Evolutionary conservation across 2,113 vertebrate genomes (phyloP).

Genomic region (Ibidorhyncha struthersii): DNA sequence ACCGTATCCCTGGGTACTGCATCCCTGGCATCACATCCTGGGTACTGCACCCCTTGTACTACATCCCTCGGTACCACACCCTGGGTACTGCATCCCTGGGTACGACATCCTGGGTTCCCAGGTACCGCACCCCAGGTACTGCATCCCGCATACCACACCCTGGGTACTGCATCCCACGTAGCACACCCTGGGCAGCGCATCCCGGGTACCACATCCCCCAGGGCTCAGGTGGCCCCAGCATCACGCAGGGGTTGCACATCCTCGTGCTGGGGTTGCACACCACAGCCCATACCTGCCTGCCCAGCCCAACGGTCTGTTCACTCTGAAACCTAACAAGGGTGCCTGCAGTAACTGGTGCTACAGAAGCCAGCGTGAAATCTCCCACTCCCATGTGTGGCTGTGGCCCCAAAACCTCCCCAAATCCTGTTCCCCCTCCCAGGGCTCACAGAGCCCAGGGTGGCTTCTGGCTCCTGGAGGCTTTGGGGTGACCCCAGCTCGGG

Average conservation of each 20-base stretch:
- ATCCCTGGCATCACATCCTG: too few species aligned
- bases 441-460: background rate
- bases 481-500: background rate
- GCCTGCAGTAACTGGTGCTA: rapidly evolving
- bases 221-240: background rate
- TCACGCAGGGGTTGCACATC: rapidly evolving
- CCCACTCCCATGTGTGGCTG: background rate
- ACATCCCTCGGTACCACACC: too few species aligned
- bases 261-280: background rate
- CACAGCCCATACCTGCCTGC: background rate
- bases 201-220: background rate
- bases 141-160: background rate
- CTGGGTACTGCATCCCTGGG: too few species aligned
- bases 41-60: too few species aligned
- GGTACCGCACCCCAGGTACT: too few species aligned
- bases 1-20: too few species aligned
- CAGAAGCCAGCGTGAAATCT: background rate
- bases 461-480: background rate
- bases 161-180: background rate
- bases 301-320: rapidly evolving
- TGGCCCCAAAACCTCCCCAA: rapidly evolving
- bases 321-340: background rate
- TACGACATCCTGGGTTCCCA: too few species aligned
- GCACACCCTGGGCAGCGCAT: background rate
- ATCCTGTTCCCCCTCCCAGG: background rate